phyloP scores from a whole-genome alignment of 1,140 invertebrate species.

The Agrilus planipennis region DNA sequence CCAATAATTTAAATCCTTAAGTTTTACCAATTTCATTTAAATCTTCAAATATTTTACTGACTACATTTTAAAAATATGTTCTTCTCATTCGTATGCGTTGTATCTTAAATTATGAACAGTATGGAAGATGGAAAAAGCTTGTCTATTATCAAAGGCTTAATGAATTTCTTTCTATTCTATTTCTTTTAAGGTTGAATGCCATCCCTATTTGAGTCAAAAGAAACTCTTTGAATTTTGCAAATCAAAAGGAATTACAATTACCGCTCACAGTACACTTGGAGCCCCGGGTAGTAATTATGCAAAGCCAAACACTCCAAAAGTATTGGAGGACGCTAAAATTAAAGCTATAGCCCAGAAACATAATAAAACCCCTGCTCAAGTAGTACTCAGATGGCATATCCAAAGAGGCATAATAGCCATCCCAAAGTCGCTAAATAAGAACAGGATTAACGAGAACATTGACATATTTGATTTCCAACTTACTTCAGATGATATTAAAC shows the following conservation, averaged over 20 bases:
- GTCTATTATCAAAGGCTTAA: no score
- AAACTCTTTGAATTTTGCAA: conserved; percentile 49
- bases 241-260: conserved; percentile 40
- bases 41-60: no score
- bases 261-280: conserved; percentile 47
- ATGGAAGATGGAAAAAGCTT: no score
- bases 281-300: conserved; percentile 34
- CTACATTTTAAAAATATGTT: no score
- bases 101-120: no score
- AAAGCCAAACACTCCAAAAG: conserved; percentile 12
- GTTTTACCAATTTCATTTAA: no score
- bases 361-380: conserved; percentile 46
- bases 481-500: conserved; percentile 27
- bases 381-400: conserved; percentile 44
- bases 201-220: conserved; percentile 53
- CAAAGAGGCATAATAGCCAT: conserved; percentile 45
- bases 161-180: no score
- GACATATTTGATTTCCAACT: conserved; percentile 37
- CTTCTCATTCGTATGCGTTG: no score
- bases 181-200: conserved; percentile 45
- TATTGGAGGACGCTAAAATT: conserved; percentile 9
- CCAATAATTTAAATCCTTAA: no score
- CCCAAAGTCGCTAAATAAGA: conserved; percentile 47
- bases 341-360: conserved; percentile 35
- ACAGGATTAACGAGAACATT: conserved; percentile 46